Conservation (phyloP, 2,888 invertebrate species). For the Sabellastarte sp. region DNA sequence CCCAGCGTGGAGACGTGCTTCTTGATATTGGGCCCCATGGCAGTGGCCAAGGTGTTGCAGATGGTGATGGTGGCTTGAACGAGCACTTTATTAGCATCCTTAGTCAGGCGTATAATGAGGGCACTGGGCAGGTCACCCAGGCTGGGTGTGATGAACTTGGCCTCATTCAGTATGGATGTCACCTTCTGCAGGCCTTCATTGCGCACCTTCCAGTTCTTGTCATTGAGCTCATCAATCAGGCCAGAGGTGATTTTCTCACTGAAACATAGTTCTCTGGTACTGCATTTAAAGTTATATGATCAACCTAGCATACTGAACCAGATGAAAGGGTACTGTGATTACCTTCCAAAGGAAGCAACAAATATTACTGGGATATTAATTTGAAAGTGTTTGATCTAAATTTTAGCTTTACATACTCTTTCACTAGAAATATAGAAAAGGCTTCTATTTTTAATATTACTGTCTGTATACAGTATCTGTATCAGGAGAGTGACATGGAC, state of each 20-base stretch:
- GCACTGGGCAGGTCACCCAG: conserved; percentile 83
- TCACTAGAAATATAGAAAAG: too few species aligned
- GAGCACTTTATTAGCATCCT: conserved; percentile 91
- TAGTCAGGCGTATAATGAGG: conserved; percentile 72
- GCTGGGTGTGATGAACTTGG: conserved; percentile 78
- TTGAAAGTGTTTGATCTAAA: too few species aligned
- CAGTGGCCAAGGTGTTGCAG: conserved; percentile 77
- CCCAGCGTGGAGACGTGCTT: conserved; percentile 78
- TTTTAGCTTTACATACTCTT: too few species aligned
- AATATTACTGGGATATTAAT: too few species aligned
- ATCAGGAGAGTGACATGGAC: too few species aligned
- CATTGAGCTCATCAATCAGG: conserved; percentile 69
- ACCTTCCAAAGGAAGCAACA: background rate
- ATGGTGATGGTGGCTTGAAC: conserved; percentile 78
- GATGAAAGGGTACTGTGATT: background rate
- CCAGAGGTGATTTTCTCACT: conserved; percentile 77
- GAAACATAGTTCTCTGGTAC: too few species aligned
- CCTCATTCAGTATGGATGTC: conserved; percentile 71
- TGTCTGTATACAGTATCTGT: too few species aligned
- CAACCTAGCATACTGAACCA: background rate
- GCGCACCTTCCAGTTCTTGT: conserved; percentile 77
- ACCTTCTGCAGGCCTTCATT: conserved; percentile 76
- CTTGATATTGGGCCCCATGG: conserved; percentile 74
- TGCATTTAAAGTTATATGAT: too few species aligned
- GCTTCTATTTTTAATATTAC: too few species aligned